Base-by-base conservation (phyloP, 2,113 vertebrate genomes). In the Chloroceryle aenea region DNA sequence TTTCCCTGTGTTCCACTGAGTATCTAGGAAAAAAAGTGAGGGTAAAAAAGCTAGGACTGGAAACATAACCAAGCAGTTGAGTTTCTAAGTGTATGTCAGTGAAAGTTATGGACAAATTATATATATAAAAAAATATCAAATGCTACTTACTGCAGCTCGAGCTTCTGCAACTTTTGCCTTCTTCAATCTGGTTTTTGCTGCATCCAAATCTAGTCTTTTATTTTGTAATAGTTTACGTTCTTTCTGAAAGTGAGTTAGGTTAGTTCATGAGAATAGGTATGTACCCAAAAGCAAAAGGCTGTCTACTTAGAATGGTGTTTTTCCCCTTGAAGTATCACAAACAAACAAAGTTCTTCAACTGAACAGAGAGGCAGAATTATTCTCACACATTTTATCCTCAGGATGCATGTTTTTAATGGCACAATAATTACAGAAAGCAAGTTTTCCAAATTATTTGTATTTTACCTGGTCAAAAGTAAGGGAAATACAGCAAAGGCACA, bases 131-230 rank as follows among this genome's bases (percentile, higher is more conserved):
- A 55, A 84, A 86, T 75, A 34, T n/a, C n/a, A 59, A 30, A 55
- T 42, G 38, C 15, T 94, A 98, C 99, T 99, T 98, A 99, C 99
- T 83, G 98, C 98, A 95, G 98, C 99, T 98, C 98, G 98, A 76
- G 99, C 98, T 82, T 99, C 99, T 78, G 98, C 95, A 98, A 99
- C 98, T 98, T 99, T 98, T 94, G 99, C 99, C 96, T 99, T 99
- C 98, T 99, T 99, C 95, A 99, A 96, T 93, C 99, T 98, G 38
- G 99, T 99, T 98, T 99, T 99, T 58, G 99, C 99, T 55, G 99
- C 99, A 97, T 99, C 99, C 97, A 99, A 98, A 97, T 99, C 99
- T 98, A 99, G 92, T 52, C 99, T 99, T 96, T 99, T 99, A 91
- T 99, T 99, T 91, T 99, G 99, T 90, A 99, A 98, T 22, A 99